These are phyloP conservation scores for Acromyrmex heyeri DNA, from an alignment of 1,140 invertebrate genomes.

Conservation along the genomic window DNA sequence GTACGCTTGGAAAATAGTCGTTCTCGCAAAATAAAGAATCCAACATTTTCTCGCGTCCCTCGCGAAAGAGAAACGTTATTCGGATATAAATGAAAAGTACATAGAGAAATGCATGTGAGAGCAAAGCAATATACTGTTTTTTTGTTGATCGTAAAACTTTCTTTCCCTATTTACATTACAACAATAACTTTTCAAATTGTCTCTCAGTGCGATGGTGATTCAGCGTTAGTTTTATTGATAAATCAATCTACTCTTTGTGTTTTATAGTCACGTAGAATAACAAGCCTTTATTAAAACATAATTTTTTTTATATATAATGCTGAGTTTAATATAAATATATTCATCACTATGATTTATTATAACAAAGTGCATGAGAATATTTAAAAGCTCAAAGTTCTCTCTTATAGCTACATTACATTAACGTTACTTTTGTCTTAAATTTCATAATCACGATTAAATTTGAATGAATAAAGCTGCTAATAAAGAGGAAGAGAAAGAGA, in stretches of 20 bases:
- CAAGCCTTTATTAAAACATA: neutral
- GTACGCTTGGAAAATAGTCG: slow-evolving; percentile 44
- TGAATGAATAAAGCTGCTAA: neutral
- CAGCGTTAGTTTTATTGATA: too few species aligned
- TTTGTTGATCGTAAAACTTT: slow-evolving; percentile 18
- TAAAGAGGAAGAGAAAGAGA: neutral
- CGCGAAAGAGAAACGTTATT: slow-evolving; percentile 32
- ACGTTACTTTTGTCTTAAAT: neutral
- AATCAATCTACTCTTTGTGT: neutral
- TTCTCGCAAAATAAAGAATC: slow-evolving; percentile 51
- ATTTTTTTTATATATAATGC: neutral
- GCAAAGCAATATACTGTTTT: slow-evolving; percentile 38
- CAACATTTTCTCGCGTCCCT: slow-evolving; percentile 16
- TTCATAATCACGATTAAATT: neutral
- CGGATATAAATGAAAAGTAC: slow-evolving; percentile 30
- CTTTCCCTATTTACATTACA: slow-evolving; percentile 25
- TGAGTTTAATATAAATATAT: slow-evolving; percentile 4
- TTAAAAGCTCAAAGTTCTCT: neutral
- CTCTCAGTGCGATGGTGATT: neutral
- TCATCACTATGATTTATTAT: neutral
- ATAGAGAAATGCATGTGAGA: neutral
- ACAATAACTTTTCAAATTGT: slow-evolving; percentile 34
- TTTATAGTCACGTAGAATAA: neutral
- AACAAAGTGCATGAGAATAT: neutral
- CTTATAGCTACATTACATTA: neutral